Conservation (phyloP, 2,113 vertebrate species). For the Cinclus cinclus region DNA sequence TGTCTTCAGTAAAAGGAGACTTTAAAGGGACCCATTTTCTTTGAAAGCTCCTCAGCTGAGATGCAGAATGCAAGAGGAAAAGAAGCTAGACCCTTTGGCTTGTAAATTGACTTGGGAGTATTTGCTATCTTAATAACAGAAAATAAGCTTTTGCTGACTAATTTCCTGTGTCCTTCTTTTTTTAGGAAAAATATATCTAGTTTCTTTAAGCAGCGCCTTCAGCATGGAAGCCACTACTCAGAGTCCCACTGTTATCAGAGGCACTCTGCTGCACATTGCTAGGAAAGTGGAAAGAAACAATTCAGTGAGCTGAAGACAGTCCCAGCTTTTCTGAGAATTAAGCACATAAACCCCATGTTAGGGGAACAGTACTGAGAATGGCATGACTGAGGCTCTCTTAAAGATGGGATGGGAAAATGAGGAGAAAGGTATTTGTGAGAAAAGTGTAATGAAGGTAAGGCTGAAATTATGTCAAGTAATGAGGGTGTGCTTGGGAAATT, state of each 20-base stretch:
- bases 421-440: neutral
- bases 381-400: neutral
- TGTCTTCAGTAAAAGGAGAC: neutral
- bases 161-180: neutral
- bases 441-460: neutral
- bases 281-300: neutral
- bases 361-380: neutral
- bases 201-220: neutral
- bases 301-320: neutral
- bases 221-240: neutral
- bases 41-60: neutral
- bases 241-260: neutral
- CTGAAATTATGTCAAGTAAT: neutral
- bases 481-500: neutral
- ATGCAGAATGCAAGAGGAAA: neutral
- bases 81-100: neutral
- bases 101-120: neutral
- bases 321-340: neutral
- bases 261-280: neutral
- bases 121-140: neutral
- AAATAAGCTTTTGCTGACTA: neutral
- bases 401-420: neutral
- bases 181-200: neutral
- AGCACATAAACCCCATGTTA: neutral
- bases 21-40: conserved; percentile 27